A percentile compares a stretch with the other conserved stretches of the same genome.
phyloP scores from a whole-genome alignment of 2,797 vertebrate genomes.

The Dicrostonyx torquatus region DNA sequence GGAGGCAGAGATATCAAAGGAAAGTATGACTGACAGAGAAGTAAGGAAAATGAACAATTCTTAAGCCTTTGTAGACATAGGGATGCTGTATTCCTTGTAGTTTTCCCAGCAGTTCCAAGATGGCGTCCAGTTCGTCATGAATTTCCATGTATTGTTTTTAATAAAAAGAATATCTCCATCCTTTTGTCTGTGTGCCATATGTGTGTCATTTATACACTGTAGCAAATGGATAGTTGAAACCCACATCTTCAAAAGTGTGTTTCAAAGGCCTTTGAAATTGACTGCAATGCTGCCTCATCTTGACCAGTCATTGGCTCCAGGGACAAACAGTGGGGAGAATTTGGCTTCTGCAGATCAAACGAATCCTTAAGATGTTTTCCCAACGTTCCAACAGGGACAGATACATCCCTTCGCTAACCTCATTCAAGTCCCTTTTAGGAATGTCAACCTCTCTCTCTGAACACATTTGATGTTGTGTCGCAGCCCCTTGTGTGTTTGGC shows the following conservation, averaged over 20 bases:
- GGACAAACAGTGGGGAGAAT: not conserved
- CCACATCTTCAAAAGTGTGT: constrained; percentile 17
- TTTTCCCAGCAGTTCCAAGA: not conserved
- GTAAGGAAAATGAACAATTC: not conserved
- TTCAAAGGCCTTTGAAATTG: not conserved
- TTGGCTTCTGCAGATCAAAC: not conserved
- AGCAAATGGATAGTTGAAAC: not conserved
- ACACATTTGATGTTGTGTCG: not conserved
- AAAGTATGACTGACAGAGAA: not conserved
- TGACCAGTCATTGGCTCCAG: not conserved
- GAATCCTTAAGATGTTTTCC: not conserved
- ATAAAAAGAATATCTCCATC: not conserved
- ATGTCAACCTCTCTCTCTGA: not conserved
- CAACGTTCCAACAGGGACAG: not conserved
- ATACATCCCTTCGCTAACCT: no score
- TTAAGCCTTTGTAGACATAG: not conserved
- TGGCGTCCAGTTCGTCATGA: not conserved
- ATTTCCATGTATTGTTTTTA: constrained; percentile 8
- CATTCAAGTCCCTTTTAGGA: not conserved
- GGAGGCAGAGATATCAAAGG: not conserved
- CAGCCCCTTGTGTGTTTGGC: not conserved
- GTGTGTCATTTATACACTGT: not conserved
- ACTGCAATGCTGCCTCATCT: not conserved
- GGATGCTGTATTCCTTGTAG: not conserved
- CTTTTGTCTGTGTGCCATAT: not conserved